A percentile compares a stretch with the other conserved stretches of the same genome.
Evolutionary conservation across 2,888 invertebrate species (phyloP).

Genomic region (Sylvicola fuscatus): DNA sequence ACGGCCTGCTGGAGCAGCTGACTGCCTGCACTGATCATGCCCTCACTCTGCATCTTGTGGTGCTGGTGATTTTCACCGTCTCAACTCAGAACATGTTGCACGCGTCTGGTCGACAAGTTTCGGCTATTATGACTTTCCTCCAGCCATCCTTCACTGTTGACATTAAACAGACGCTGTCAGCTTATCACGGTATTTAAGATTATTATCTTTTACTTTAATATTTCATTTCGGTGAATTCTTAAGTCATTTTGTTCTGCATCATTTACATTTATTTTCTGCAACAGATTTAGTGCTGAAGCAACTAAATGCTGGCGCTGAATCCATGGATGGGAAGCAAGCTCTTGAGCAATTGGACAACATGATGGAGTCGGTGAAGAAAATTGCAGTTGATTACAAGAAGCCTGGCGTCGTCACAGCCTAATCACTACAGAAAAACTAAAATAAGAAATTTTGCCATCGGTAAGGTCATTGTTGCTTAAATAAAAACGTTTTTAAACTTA

Average conservation of each 20-base stretch:
- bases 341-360: conserved; percentile 28
- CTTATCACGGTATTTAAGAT: conserved; percentile 47
- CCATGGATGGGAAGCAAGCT: conserved; percentile 28
- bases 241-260: too few relatives aligned
- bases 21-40: conserved; percentile 55
- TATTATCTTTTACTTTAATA: conserved; percentile 3
- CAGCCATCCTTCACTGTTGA: conserved; percentile 45
- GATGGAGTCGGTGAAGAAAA: conserved; percentile 28
- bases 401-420: conserved; percentile 8
- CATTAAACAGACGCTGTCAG: conserved; percentile 38
- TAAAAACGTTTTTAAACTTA: too few relatives aligned
- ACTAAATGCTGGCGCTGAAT: conserved; percentile 30
- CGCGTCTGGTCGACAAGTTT: conserved; percentile 86
- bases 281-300: conserved; percentile 43
- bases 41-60: conserved; percentile 53
- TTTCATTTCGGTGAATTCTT: neutral
- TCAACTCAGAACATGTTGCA: conserved; percentile 68
- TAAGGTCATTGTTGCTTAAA: too few relatives aligned
- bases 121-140: conserved; percentile 53
- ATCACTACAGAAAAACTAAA: too few relatives aligned
- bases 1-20: conserved; percentile 60
- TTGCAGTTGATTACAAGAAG: conserved; percentile 31
- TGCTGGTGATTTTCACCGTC: conserved; percentile 58
- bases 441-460: too few relatives aligned
- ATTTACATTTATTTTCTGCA: conserved; percentile 9